Conservation (phyloP, 1,140 invertebrate genomes). For the Cotesia glomerata region DNA sequence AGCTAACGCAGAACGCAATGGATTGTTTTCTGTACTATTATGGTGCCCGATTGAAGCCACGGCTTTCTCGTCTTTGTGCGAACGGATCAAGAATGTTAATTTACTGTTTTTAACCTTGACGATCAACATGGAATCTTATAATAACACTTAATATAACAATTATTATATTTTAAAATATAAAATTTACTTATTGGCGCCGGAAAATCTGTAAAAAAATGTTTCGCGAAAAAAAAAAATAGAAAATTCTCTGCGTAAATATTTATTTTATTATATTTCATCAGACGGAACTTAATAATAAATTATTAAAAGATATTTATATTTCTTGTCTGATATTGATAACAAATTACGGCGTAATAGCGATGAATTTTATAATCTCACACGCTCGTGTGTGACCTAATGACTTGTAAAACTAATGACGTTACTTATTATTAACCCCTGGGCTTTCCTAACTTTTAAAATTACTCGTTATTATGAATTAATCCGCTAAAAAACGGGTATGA, state of each 20-base stretch:
- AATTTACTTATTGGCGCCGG: slow-evolving; percentile 4
- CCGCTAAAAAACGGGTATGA: too few species aligned
- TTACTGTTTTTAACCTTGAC: slow-evolving; percentile 22
- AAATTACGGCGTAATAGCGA: too few species aligned
- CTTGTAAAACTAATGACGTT: too few species aligned
- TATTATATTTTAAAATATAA: neutral
- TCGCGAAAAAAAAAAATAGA: neutral
- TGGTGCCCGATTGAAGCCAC: neutral
- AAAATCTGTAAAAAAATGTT: neutral
- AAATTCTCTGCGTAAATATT: neutral
- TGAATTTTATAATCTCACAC: too few species aligned
- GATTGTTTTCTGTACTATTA: neutral
- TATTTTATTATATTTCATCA: neutral
- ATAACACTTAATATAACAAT: neutral
- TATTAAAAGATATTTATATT: neutral
- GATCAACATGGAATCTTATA: slow-evolving; percentile 1
- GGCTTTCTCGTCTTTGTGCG: neutral
- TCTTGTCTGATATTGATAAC: too few species aligned
- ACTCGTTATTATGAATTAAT: too few species aligned
- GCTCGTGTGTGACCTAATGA: too few species aligned
- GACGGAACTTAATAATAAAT: neutral
- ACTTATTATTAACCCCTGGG: too few species aligned
- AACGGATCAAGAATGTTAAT: slow-evolving; percentile 31
- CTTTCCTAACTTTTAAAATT: too few species aligned
- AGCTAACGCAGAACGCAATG: neutral